These are phyloP conservation scores for Cephalopholis sonnerati DNA, from an alignment of 2,113 vertebrate genomes.

Conservation along the genomic window DNA sequence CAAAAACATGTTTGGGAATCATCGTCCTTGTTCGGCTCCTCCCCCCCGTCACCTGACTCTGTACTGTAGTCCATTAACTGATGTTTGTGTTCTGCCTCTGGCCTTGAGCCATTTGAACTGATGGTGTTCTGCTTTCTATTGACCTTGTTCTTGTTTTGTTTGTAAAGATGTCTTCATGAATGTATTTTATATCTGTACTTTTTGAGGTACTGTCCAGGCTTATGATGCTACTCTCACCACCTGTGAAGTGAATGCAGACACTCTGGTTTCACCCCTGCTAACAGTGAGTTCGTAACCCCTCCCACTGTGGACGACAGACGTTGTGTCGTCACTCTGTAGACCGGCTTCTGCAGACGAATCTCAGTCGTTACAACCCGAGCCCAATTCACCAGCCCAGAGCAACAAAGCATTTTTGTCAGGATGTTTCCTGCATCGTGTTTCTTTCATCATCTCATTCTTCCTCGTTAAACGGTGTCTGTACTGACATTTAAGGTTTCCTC, in stretches of 20 bases:
- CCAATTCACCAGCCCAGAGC: constrained; percentile 29
- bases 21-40: background rate
- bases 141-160: constrained; percentile 55
- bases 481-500: constrained; percentile 27
- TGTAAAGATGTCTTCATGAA: constrained; percentile 77
- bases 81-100: constrained; percentile 41
- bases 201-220: constrained; percentile 53
- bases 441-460: background rate
- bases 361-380: constrained; percentile 5
- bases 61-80: constrained; percentile 45
- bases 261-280: constrained; percentile 3
- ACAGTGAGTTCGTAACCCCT: constrained; percentile 20
- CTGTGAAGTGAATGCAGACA: constrained; percentile 41
- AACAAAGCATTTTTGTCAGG: constrained; percentile 15
- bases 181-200: constrained; percentile 80
- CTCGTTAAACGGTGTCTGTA: constrained; percentile 3
- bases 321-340: constrained; percentile 29
- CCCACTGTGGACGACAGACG: background rate
- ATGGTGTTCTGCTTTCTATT: constrained; percentile 59
- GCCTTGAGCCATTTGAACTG: constrained; percentile 54
- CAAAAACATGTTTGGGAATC: background rate
- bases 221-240: constrained; percentile 45
- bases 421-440: background rate
- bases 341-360: constrained; percentile 29
- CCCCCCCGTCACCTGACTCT: constrained; percentile 16